Base-by-base conservation (phyloP, 1,140 invertebrate species). In the Geopemphigus sp. region DNA sequence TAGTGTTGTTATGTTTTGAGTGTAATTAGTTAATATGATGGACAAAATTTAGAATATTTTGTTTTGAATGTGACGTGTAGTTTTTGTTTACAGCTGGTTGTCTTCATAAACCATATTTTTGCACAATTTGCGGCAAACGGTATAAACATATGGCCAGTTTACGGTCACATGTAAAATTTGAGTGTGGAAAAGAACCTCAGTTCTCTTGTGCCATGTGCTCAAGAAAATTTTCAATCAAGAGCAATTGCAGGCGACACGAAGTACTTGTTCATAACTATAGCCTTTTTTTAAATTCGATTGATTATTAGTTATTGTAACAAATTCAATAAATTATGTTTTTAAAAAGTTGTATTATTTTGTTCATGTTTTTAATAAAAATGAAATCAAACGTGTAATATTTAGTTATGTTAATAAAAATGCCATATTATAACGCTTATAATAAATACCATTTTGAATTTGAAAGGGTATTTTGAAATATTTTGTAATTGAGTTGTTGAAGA, bases 151-250 rank as follows among this genome's bases (percentile, higher is more conserved):
- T 83, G 10, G 84, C 85, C 17, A 82, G 83, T 56, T 83, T 90
- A 5, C 85, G 85, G 45, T 84, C 87, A 26, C 68, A 74, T 53
- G 12, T 56, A 45, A 80, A 56, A 80, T 84, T 85, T 64, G 85
- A 86, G 63, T 86, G 86, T 64, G 84, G 85, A 17, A 84, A 85
- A 39, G 83, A 84, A 72, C 85, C 85, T n/a, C 83, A 84, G 64
- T 85, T 86, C 68, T 82, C 83, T 12, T 86, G 85, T 81, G 59
- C 59, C 3, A 68, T 82, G 54, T 84, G 83, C 76, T 24, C 63
- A 26, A 74, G 81, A 70, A 82, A 80, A 64, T 84, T 84, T 64
- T 84, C 84, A 54, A 82, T 83, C 29, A 84, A 84, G 78, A 82
- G 83, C 54, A 82, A 84, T 72, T 81, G 74, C 57, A 78, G 57